Conservation (phyloP, 1,140 invertebrate species). For the Dendroctonus ponderosae region DNA sequence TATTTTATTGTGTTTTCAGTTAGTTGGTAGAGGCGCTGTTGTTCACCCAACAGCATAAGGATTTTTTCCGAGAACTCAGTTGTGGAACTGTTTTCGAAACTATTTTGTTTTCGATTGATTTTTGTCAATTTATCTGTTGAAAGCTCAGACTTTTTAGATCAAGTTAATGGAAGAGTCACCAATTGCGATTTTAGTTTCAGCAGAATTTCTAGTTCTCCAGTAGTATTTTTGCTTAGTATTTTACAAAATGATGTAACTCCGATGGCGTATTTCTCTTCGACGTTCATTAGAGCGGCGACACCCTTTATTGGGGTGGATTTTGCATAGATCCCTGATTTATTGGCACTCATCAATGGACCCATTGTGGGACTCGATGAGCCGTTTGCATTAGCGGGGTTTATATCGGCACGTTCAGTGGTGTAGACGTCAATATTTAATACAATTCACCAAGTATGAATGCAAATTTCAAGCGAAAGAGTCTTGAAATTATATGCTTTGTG, state of each 20-base stretch:
- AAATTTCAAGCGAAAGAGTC: no score
- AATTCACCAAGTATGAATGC: no score
- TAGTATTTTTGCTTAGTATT: not conserved
- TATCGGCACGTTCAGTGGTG: conserved; percentile 26
- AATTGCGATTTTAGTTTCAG: not conserved
- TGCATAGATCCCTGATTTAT: conserved; percentile 38
- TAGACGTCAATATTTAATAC: no score
- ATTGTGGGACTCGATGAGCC: conserved; percentile 34
- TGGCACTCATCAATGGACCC: conserved; percentile 35
- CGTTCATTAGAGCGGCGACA: conserved; percentile 27
- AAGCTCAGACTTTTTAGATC: not conserved
- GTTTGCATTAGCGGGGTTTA: conserved; percentile 32
- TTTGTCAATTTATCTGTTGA: not conserved
- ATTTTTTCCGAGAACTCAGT: not conserved
- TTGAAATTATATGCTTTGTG: no score
- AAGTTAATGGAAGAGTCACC: not conserved
- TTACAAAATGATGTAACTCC: not conserved
- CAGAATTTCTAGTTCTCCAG: not conserved
- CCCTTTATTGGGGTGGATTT: conserved; percentile 36
- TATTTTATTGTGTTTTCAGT: conserved; percentile 39
- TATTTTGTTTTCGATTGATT: not conserved
- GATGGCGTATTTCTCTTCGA: conserved; percentile 15
- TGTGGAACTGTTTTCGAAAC: not conserved
- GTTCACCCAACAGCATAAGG: no score
- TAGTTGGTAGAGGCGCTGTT: not conserved